Base-by-base conservation (phyloP, 2,797 vertebrate species). In the Amblyraja radiata region DNA sequence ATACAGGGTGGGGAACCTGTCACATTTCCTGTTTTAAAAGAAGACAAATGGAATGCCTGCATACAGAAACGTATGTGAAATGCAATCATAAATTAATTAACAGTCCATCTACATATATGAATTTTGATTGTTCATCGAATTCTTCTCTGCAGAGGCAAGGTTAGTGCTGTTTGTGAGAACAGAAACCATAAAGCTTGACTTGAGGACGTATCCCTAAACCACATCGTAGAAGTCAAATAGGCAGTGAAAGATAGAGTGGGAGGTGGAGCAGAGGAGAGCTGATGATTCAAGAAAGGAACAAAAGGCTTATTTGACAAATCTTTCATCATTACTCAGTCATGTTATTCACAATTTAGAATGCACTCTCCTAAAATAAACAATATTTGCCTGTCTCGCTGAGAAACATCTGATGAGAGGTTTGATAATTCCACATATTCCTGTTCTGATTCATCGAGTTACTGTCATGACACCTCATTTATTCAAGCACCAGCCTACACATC, bases 311-410 rank as follows among this genome's bases (percentile, higher is more conserved):
- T 88, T 88, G 84, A 65, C 36, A 81, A 32, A 68, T 9, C 61
- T 9, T 7, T n/a, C 61, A 88, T 88, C 84, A 68, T 86, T 86
- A 86, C 58, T 63, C 83, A 86, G 14, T 36, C 61, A 88, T 8
- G 4, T 88, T 36, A 65, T 88, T 88, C 84, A 88, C n/a, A 88
- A 88, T 88, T 88, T 68, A 88, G 84, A 88, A 18, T 88, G 63
- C 84, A 88, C 14, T 0, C 84, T 68, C 61, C 14, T 36, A 88
- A 88, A 88, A 65, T 88, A 36, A 36, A 88, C 21, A 32, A 65
- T 88, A n/a, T 68, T 32, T 88, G 61, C 36, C 32, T 88, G 32
- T 8, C n/a, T 88, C 84, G 32, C 63, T 68, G n/a, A 88, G n/a
- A 78, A 36, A 78, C n/a, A 78, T 78, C 77, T 36, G 77, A 36